These are phyloP conservation scores for Steinernema scapterisci DNA, from an alignment of 2,888 invertebrate species.

Conservation along the genomic window DNA sequence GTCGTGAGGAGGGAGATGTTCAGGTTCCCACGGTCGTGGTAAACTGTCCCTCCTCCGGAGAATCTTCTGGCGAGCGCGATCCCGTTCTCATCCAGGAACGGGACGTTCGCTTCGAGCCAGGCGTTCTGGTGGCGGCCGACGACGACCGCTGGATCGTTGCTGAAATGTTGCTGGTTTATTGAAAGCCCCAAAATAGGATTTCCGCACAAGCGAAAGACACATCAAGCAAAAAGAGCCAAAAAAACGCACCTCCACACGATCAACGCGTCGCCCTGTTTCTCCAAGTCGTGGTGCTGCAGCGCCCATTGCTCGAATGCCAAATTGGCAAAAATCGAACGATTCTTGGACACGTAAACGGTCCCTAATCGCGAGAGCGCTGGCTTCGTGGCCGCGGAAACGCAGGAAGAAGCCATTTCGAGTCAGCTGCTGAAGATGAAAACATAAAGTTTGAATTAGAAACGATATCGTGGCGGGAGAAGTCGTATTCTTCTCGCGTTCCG, in stretches of 20 bases:
- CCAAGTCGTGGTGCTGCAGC: slow-evolving; percentile 83
- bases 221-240: neutral
- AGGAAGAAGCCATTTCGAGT: neutral
- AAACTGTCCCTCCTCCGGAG: slow-evolving; percentile 94
- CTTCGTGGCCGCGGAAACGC: neutral
- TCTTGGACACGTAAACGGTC: slow-evolving; percentile 84
- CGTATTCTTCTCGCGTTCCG: no score
- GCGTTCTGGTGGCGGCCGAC: slow-evolving; percentile 96
- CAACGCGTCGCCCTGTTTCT: slow-evolving; percentile 79
- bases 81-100: slow-evolving; percentile 74
- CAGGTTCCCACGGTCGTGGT: slow-evolving; percentile 87
- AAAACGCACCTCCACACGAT: slow-evolving; percentile 78
- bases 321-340: slow-evolving; percentile 87
- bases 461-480: no score
- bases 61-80: slow-evolving; percentile 78
- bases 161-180: slow-evolving; percentile 20
- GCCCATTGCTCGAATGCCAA: slow-evolving; percentile 95
- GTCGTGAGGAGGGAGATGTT: slow-evolving; percentile 90
- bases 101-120: slow-evolving; percentile 86
- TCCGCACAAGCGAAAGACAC: neutral
- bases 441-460: no score
- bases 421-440: no score
- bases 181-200: neutral
- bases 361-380: slow-evolving; percentile 19
- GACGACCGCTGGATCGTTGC: slow-evolving; percentile 88